phyloP scores from a whole-genome alignment of 2,888 invertebrate species.

The Diarsia rubi region DNA sequence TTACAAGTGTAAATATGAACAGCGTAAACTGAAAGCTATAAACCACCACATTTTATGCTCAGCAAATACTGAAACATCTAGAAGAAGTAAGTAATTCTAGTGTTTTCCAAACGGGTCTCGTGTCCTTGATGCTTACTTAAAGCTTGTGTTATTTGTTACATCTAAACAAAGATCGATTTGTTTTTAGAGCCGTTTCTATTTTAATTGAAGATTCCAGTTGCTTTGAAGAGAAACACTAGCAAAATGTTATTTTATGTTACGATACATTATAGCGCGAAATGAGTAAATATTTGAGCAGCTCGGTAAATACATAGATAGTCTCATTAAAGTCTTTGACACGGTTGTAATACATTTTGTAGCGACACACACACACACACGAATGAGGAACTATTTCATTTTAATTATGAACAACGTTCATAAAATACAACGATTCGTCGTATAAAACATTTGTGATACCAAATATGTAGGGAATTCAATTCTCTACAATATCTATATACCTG shows the following conservation, averaged over 20 bases:
- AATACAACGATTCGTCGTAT: no score
- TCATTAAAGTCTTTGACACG: neutral
- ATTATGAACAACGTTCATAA: neutral
- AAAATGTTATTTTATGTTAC: neutral
- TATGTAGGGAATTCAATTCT: no score
- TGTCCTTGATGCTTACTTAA: neutral
- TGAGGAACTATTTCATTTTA: neutral
- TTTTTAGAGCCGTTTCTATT: neutral
- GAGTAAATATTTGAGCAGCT: neutral
- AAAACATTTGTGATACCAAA: no score
- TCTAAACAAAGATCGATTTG: neutral
- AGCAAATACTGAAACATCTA: constrained; percentile 19
- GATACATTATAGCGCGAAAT: neutral
- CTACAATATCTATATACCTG: no score
- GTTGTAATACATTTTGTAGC: neutral
- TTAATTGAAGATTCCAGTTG: neutral
- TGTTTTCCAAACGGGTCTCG: constrained; percentile 2
- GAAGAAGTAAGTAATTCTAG: constrained; percentile 6
- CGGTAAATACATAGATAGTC: neutral
- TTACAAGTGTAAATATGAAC: neutral
- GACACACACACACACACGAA: neutral
- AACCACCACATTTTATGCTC: neutral
- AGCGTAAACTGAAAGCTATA: neutral
- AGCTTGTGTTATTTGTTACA: neutral
- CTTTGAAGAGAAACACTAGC: neutral